These are phyloP conservation scores for Monochamus saltuarius DNA, from an alignment of 1,140 invertebrate species.

Conservation along the genomic window DNA sequence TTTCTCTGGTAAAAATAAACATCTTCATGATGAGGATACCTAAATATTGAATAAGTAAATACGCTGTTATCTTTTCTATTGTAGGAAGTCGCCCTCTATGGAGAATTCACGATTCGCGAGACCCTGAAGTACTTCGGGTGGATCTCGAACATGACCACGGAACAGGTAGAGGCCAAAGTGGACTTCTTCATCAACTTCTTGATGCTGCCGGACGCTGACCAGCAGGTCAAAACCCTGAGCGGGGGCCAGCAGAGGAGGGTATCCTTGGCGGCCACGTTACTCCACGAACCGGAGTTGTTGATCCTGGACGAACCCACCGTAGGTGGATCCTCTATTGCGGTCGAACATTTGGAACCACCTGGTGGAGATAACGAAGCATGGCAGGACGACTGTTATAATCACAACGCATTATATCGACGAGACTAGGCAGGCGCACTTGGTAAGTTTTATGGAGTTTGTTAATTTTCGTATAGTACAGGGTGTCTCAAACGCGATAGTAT, in stretches of 20 bases:
- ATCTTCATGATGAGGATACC: neutral
- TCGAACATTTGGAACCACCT: slow-evolving; percentile 96
- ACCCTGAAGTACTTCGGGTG: slow-evolving; percentile 91
- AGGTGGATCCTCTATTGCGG: slow-evolving; percentile 86
- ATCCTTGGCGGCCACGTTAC: slow-evolving; percentile 81
- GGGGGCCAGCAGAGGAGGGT: slow-evolving; percentile 89
- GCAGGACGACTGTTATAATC: slow-evolving; percentile 91
- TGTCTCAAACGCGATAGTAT: too few species aligned
- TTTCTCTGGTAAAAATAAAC: too few species aligned
- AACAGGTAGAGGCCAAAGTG: slow-evolving; percentile 72
- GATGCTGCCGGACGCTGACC: slow-evolving; percentile 66
- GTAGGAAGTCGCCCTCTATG: slow-evolving; percentile 87
- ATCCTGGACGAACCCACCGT: slow-evolving; percentile 95
- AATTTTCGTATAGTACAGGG: too few species aligned
- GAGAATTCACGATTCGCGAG: slow-evolving; percentile 88
- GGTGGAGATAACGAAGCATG: slow-evolving; percentile 80
- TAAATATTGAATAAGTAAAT: neutral
- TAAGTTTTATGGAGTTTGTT: slow-evolving; percentile 52
- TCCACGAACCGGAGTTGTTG: slow-evolving; percentile 86
- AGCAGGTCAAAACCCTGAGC: slow-evolving; percentile 73
- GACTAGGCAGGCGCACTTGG: slow-evolving; percentile 83
- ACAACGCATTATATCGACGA: slow-evolving; percentile 98
- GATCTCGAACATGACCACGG: slow-evolving; percentile 76
- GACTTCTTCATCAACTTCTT: slow-evolving; percentile 80
- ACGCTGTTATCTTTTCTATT: slow-evolving; percentile 5